A percentile compares a stretch with the other conserved stretches of the same genome.
phyloP scores from a whole-genome alignment of 2,113 vertebrate genomes.

The Poeciliopsis turrubarensis region DNA sequence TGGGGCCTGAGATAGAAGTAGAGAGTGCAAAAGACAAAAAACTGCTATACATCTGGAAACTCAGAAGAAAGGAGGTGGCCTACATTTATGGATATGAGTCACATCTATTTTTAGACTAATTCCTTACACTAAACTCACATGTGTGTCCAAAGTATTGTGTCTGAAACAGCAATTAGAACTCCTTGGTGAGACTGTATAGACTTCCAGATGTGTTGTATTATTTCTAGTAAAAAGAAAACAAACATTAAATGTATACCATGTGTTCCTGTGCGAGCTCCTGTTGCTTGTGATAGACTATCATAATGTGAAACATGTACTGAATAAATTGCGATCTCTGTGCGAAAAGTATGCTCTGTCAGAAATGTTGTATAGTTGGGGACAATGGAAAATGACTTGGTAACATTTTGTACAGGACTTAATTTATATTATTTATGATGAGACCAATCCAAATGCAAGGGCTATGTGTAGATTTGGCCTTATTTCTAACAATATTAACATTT shows the following conservation, averaged over 20 bases:
- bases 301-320: slow-evolving; percentile 29
- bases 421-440: slow-evolving; percentile 22
- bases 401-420: slow-evolving; percentile 28
- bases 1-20: slow-evolving; percentile 34
- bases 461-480: neutral
- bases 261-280: slow-evolving; percentile 3
- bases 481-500: neutral
- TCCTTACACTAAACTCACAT: neutral
- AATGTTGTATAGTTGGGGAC: slow-evolving; percentile 20
- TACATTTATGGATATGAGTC: too few relatives aligned
- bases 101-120: neutral
- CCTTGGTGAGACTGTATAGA: neutral
- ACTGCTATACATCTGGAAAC: neutral
- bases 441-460: neutral
- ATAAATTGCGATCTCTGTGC: slow-evolving; percentile 39
- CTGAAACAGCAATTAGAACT: too few relatives aligned
- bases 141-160: too few relatives aligned
- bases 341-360: slow-evolving; percentile 28
- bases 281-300: slow-evolving; percentile 2
- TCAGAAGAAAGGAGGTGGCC: too few relatives aligned
- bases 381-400: slow-evolving; percentile 16
- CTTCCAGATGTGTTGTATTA: neutral
- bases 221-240: slow-evolving; percentile 8
- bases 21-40: slow-evolving; percentile 1
- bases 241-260: slow-evolving; percentile 1